Evolutionary conservation across 2,888 invertebrate species (phyloP).

Genomic region (Chymomyza amoena): DNA sequence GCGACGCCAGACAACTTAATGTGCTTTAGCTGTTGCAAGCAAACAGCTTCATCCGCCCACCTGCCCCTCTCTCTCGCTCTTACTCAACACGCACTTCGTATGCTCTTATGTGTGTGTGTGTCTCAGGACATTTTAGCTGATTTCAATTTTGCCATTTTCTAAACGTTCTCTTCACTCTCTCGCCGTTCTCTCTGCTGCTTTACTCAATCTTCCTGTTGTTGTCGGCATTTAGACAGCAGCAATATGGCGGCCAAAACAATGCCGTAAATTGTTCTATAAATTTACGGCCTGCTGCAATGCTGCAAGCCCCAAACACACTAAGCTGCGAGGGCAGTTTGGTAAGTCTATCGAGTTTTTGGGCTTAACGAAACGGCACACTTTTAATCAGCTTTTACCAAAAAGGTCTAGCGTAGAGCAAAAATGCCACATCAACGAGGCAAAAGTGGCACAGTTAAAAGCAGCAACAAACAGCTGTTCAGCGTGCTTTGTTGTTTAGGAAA

Average conservation of each 20-base stretch:
- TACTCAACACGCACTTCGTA: neutral
- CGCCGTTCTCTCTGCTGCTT: neutral
- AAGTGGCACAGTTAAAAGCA: too few relatives aligned
- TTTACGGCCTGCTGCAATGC: constrained; percentile 67
- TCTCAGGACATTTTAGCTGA: constrained; percentile 29
- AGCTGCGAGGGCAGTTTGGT: too few relatives aligned
- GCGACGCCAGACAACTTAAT: constrained; percentile 58
- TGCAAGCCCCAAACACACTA: constrained; percentile 5
- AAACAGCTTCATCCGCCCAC: neutral
- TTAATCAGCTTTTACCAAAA: too few relatives aligned
- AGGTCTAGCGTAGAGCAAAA: too few relatives aligned
- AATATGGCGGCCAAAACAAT: constrained; percentile 25
- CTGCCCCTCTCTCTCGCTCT: neutral
- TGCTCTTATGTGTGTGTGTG: neutral
- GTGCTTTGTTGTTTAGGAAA: too few relatives aligned
- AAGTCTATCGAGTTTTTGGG: too few relatives aligned
- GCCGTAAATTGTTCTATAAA: constrained; percentile 69
- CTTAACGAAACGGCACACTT: too few relatives aligned
- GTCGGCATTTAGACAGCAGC: constrained; percentile 1
- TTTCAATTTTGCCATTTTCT: constrained; percentile 48
- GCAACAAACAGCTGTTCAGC: too few relatives aligned
- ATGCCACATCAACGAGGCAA: too few relatives aligned
- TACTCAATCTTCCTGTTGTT: neutral
- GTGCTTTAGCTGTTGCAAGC: constrained; percentile 30
- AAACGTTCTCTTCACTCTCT: constrained; percentile 15